Base-by-base conservation (phyloP, 37 sponge, comb jelly and placozoan genomes). In the Theonella swinhoei region DNA sequence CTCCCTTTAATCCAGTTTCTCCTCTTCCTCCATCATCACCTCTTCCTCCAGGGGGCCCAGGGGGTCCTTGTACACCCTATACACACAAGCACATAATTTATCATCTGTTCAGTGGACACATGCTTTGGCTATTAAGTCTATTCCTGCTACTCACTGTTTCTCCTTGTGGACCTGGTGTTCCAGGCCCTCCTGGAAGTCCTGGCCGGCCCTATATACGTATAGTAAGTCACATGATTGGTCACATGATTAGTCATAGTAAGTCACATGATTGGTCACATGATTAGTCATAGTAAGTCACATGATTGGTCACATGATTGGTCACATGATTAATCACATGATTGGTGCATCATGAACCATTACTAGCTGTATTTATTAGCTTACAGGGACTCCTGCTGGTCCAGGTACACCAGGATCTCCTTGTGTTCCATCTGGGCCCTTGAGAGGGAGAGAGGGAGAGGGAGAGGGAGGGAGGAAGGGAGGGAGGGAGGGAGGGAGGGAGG, bases 131-230 rank as follows among this genome's bases (percentile, higher is more conserved):
- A 14, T 47, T n/a, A n/a, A n/a, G n/a, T n/a, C n/a, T n/a, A n/a
- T n/a, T n/a, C 17, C 3, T 28, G 26, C 28, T 61, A 23, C 39
- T 28, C n/a, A 32, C 72, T 29, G n/a, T 1, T n/a, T 39, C 67
- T 74, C 65, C 83, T 73, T 63, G 2, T 19, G 8, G 39, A 72
- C 72, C 87, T 31, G 24, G 35, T 26, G 2, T 1, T 76, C 88
- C 88, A 70, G 63, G 42, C 7, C 35, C 42, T 74, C 87, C 87
- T 33, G 61, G 65, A 9, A 34, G 37, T 14, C 87, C 74, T 65
- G 29, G 66, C 66, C 7, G 66, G 25, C 24, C 31, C 11, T 17
- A 71, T 39, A 11, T 29, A 8, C 40, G 14, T 36, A 71, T 9
- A 29, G 8, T 71, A n/a, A n/a, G n/a, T n/a, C n/a, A n/a, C n/a